These are phyloP conservation scores for Acrossocheilus wenchowensis DNA, from an alignment of 2,797 vertebrate species.

Conservation along the genomic window DNA sequence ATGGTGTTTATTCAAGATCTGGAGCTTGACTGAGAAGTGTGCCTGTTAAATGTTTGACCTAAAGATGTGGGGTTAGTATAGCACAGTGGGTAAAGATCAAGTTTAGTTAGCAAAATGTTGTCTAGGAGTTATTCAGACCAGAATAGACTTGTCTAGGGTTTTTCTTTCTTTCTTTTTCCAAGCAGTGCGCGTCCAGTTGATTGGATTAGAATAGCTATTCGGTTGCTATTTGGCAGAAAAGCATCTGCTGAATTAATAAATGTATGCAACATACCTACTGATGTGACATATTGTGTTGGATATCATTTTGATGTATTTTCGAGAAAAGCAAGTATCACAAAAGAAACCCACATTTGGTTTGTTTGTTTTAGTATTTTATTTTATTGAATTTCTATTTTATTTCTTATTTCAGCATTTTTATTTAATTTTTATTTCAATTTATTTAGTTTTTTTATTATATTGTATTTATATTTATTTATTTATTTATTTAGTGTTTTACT, in stretches of 20 bases:
- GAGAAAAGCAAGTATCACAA: background rate
- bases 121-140: background rate
- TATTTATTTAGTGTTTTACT: background rate
- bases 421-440: background rate
- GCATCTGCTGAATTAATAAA: background rate
- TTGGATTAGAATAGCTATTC: background rate
- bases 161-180: background rate
- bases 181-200: background rate
- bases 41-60: constrained; percentile 25
- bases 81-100: constrained; percentile 11
- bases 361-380: background rate
- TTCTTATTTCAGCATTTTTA: too few species aligned
- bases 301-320: background rate
- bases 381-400: background rate
- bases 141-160: background rate
- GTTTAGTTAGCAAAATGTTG: background rate
- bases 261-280: background rate
- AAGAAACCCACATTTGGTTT: background rate
- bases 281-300: background rate
- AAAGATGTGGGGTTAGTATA: background rate
- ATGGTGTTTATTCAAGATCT: constrained; percentile 46
- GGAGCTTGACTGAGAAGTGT: constrained; percentile 40
- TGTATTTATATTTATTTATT: background rate
- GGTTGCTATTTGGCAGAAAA: background rate
- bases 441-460: background rate